A percentile compares a stretch with the other conserved stretches of the same genome.
Evolutionary conservation across 2,797 vertebrate genomes (phyloP).

Genomic region (Myoxocephalus aenaeus): DNA sequence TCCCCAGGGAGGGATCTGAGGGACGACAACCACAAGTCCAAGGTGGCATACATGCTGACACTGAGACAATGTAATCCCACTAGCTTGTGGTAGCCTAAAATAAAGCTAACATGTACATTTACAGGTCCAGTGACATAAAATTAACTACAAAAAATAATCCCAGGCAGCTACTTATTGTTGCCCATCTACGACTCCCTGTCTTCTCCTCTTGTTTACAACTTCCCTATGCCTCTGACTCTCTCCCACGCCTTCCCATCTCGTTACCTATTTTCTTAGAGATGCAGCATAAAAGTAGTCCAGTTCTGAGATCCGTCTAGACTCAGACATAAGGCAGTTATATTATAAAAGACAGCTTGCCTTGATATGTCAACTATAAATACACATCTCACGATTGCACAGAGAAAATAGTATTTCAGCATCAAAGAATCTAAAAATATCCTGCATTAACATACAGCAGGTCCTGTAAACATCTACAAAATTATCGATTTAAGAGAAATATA

Average conservation of each 20-base stretch:
- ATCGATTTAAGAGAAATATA: slow-evolving; percentile 5
- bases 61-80: background rate
- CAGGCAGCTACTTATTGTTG: background rate
- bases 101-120: background rate
- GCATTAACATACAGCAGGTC: slow-evolving; percentile 38
- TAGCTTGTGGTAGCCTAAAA: background rate
- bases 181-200: background rate
- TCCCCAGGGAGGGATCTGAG: slow-evolving; percentile 89
- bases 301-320: slow-evolving; percentile 23
- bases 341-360: slow-evolving; percentile 45
- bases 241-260: background rate
- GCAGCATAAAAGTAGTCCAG: slow-evolving; percentile 8
- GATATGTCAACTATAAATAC: slow-evolving; percentile 61
- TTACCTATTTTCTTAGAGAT: background rate
- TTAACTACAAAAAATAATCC: background rate
- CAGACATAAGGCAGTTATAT: slow-evolving; percentile 33
- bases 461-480: slow-evolving; percentile 20
- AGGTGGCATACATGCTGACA: slow-evolving; percentile 52
- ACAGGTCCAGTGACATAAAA: background rate
- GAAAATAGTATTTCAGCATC: slow-evolving; percentile 24
- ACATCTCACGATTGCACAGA: slow-evolving; percentile 12
- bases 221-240: slow-evolving; percentile 4
- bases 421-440: slow-evolving; percentile 56
- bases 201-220: slow-evolving; percentile 7
- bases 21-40: slow-evolving; percentile 61